phyloP scores from a whole-genome alignment of 2,113 vertebrate genomes.

The Steatornis caripensis region DNA sequence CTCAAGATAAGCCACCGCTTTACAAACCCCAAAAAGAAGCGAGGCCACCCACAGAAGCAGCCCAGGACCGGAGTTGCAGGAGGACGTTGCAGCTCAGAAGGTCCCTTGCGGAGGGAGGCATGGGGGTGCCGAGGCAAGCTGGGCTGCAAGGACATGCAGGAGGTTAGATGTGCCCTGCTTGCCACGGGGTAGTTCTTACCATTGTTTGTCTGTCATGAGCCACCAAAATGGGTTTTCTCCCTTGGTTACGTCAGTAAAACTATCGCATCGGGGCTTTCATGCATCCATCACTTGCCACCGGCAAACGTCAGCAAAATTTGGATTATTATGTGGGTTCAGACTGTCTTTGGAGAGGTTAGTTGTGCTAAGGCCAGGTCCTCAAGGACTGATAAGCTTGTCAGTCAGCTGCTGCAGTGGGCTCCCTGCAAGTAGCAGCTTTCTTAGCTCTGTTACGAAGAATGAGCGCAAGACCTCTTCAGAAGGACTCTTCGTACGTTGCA shows the following conservation, averaged over 20 bases:
- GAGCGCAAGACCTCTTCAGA: background rate
- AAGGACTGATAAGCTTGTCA: background rate
- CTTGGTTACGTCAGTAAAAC: background rate
- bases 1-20: background rate
- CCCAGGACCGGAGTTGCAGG: background rate
- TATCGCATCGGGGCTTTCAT: background rate
- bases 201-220: background rate
- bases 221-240: background rate
- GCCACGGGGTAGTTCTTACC: too few relatives aligned
- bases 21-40: background rate
- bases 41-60: background rate
- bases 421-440: background rate
- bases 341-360: background rate
- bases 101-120: background rate
- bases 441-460: background rate
- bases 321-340: background rate
- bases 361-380: background rate
- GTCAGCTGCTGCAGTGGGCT: accelerated
- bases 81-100: background rate
- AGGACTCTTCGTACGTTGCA: background rate
- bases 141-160: background rate
- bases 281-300: background rate
- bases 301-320: background rate
- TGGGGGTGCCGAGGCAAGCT: background rate
- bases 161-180: too few relatives aligned